Base-by-base conservation (phyloP, 2,113 vertebrate species). In the Scolopax mira region DNA sequence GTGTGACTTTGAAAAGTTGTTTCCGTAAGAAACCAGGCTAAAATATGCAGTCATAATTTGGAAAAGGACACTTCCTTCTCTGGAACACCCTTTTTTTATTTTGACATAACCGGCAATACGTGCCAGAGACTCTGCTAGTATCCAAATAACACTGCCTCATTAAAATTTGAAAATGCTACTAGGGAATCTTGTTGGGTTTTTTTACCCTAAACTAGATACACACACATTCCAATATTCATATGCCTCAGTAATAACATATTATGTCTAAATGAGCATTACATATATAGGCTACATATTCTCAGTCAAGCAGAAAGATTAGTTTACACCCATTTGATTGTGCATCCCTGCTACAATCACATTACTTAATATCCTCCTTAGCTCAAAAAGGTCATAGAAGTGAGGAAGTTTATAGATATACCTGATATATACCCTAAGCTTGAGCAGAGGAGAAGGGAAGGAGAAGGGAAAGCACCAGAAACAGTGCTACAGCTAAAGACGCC, bases 31-130 rank as follows among this genome's bases (percentile, higher is more conserved):
- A 95, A 87, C 10, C 31, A 92, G 77, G 48, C 25, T 86, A 67
- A 80, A 87, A 97, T 64, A 72, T 75, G 61, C 67, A 71, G 83
- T 72, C 65, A 55, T 86, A 35, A 95, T 78, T 89, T 92, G 94
- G 89, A 90, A 93, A 90, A 84, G 61, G 37, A 89, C 77, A 87
- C 57, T 90, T 96, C 42, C 77, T 87, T 94, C 91, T 90, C 86
- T 85, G 82, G 44, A 95, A 97, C 75, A 94, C 62, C 58, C 85
- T 90, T 94, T 93, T 48, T 85, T n/a, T 35, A 49, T 85, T 95
- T 94, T 94, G 44, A 90, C 69, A 73, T 80, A 71, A 71, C 42
- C 7, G 1, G 77, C 6, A 55, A 5, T 39, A 51, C 2, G 13
- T 84, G 94, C 77, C 89, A 94, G 65, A 85, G 23, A 61, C 24